A percentile compares a stretch with the other conserved stretches of the same genome.
phyloP scores from a whole-genome alignment of 2,797 vertebrate genomes.

The Coccyzus lansbergi region DNA sequence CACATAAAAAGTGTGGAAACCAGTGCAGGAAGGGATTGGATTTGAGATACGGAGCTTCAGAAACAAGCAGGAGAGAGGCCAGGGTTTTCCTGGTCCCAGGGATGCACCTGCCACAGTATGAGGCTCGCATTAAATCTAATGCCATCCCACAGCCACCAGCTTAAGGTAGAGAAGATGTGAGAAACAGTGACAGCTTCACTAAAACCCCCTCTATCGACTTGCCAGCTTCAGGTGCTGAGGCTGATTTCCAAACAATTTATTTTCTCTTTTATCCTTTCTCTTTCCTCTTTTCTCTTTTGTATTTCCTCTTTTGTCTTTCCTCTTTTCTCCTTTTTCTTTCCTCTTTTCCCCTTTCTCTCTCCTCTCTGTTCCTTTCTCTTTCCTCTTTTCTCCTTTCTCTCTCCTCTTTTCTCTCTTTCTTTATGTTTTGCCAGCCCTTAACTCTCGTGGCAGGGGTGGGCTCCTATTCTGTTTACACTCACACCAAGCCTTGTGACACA shows the following conservation, averaged over 20 bases:
- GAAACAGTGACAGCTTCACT: neutral
- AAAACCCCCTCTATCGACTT: neutral
- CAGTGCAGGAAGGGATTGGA: neutral
- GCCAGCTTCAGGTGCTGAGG: rapidly evolving
- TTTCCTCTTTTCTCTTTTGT: too few relatives aligned
- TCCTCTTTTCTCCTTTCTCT: too few relatives aligned
- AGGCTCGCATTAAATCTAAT: neutral
- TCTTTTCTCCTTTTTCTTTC: too few relatives aligned
- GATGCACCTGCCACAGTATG: rapidly evolving
- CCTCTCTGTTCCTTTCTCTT: too few relatives aligned
- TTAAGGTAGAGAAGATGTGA: neutral
- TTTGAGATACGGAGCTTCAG: neutral
- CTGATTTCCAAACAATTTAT: neutral
- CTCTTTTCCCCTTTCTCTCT: too few relatives aligned
- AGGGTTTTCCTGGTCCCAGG: neutral
- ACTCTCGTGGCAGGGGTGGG: neutral
- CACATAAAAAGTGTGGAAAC: neutral
- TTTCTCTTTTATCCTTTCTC: neutral
- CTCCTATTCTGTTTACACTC: too few relatives aligned
- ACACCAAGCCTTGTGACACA: rapidly evolving
- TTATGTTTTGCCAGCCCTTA: neutral
- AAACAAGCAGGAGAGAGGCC: neutral
- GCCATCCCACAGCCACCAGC: neutral
- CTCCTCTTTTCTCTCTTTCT: too few relatives aligned
- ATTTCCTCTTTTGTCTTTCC: too few relatives aligned